Evolutionary conservation across 2,888 invertebrate genomes (phyloP), one percentile per base, ranked within the genome.

Genomic region (Phengaris arion): DNA sequence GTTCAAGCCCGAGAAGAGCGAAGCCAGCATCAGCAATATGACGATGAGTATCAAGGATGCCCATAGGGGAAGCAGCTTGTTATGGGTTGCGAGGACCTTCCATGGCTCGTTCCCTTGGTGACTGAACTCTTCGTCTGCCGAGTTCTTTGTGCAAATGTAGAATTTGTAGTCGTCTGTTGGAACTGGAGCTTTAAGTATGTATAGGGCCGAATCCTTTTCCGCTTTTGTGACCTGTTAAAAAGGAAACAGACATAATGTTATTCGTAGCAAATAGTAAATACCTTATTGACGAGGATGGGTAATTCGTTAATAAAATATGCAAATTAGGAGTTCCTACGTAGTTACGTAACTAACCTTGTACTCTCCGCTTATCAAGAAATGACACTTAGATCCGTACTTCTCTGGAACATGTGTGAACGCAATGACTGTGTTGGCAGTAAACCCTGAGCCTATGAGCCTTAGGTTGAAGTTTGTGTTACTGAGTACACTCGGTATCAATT

Each of bases 1-100:
- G 89, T 99, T 99, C 9, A 99, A 94, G 1, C 99, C 99, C 77
- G 99, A 99, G 92, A 99, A 99, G 0, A 99, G 94, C 0, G 99
- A 98, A 0, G 99, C 99, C 82, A 99, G 95, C 80, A 95, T 90
- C 45, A 99, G 94, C 70, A 99, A 96, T 0, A 93, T 87, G 4
- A 96, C 83, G 77, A 98, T 97, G 10, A 98, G 95, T 13, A 95
- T 82, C 51, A 98, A 94, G 70, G 97, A 95, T 0, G 96, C 94
- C 98, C 98, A 98, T 0, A 97, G 82, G 0, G 98, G 98, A 51
- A 98, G 85, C 0, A 97, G 83, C 81, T 95, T 95, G 86, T 96
- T 94, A 88, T 96, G 96, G 0, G 96, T 95, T 75, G 94, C 93
- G n/a, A 97, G 87, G 79, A 95, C 92, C 76, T 96, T 94, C 94